Evolutionary conservation across 2,888 invertebrate genomes (phyloP).

Genomic region (Apotomis betuletana): DNA sequence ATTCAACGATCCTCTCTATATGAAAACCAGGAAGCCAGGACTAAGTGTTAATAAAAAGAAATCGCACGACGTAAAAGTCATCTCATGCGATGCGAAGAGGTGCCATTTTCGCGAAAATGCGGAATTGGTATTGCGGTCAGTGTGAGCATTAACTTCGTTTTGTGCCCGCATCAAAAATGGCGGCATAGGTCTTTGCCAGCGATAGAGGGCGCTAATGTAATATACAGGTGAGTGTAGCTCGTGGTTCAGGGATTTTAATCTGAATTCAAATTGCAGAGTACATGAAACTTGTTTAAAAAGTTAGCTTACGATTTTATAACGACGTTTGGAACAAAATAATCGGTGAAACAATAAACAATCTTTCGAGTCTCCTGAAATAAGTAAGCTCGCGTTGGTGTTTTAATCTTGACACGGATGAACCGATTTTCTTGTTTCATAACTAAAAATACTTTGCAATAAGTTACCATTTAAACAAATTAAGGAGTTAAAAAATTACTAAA

Average conservation of each 20-base stretch:
- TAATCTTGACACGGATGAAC: too few relatives aligned
- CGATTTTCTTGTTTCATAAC: too few relatives aligned
- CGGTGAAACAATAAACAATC: too few relatives aligned
- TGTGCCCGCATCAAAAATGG: conserved; percentile 31
- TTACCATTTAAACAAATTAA: too few relatives aligned
- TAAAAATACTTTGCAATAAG: too few relatives aligned
- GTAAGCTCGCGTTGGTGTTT: too few relatives aligned
- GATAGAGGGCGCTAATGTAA: conserved; percentile 25
- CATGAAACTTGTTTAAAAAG: too few relatives aligned
- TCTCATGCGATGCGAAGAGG: conserved; percentile 40
- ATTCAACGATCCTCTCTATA: neutral
- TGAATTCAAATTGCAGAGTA: too few relatives aligned
- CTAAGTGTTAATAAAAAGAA: conserved; percentile 16
- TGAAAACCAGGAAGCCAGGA: neutral
- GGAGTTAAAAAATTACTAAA: too few relatives aligned
- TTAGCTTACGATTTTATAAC: too few relatives aligned
- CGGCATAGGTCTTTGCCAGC: conserved; percentile 15
- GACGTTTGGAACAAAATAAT: too few relatives aligned
- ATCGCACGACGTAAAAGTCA: conserved; percentile 20
- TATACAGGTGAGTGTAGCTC: neutral
- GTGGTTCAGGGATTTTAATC: neutral
- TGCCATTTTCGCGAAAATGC: conserved; percentile 48
- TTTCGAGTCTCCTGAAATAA: too few relatives aligned
- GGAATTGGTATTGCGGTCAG: conserved; percentile 52
- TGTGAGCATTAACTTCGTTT: conserved; percentile 33